A percentile compares a stretch with the other conserved stretches of the same genome.
Conservation (phyloP, 2,888 invertebrate species). For the Stramonita haemastoma region DNA sequence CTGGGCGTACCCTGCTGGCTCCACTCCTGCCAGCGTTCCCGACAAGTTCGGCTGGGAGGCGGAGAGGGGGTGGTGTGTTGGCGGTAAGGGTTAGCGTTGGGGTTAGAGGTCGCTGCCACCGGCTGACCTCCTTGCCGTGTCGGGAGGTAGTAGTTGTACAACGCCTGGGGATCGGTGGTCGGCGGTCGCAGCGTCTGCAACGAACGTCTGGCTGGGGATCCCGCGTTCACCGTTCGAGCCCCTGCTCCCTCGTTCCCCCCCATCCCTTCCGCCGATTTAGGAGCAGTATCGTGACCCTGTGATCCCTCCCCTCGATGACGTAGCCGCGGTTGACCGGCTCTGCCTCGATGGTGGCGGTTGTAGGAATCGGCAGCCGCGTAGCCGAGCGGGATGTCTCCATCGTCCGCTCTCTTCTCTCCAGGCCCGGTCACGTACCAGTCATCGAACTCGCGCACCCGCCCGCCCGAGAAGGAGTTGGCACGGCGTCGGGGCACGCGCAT, state of each 20-base stretch:
- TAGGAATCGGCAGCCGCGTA: conserved; percentile 71
- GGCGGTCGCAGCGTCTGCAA: neutral
- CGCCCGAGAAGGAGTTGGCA: conserved; percentile 70
- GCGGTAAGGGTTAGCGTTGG: conserved; percentile 20
- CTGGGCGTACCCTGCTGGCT: neutral
- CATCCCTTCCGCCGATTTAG: neutral
- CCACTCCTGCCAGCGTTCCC: neutral
- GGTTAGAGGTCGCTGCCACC: neutral
- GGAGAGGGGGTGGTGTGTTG: conserved; percentile 35
- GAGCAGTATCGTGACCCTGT: neutral
- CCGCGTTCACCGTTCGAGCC: neutral
- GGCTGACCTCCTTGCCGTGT: conserved; percentile 34
- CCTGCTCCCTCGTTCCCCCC: neutral
- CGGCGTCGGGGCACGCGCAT: conserved; percentile 69
- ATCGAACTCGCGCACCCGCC: conserved; percentile 63
- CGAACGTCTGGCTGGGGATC: neutral
- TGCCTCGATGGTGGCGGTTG: conserved; percentile 38
- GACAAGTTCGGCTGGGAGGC: conserved; percentile 38
- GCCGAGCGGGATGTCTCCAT: conserved; percentile 66
- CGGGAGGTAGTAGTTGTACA: conserved; percentile 45
- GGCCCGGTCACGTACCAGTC: conserved; percentile 67
- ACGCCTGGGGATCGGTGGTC: conserved; percentile 29
- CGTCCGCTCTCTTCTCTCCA: conserved; percentile 56
- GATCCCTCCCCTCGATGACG: neutral
- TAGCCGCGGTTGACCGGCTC: conserved; percentile 31